Base-by-base conservation (phyloP, 2,113 vertebrate species). In the Seriola aureovittata region DNA sequence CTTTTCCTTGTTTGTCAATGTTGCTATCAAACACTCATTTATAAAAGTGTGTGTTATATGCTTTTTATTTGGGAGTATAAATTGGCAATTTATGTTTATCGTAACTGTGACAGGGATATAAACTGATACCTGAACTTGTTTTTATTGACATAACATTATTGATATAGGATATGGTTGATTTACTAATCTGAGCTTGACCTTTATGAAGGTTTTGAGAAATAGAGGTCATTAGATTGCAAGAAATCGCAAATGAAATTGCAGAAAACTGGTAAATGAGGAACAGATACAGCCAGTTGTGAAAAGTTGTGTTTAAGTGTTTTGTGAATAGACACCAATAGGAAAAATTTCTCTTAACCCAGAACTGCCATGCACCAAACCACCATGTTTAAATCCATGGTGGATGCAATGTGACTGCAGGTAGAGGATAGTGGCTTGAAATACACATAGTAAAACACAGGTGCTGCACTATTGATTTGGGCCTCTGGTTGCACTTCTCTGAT, bases 401-500 rank as follows among this genome's bases (percentile, higher is more conserved):
- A 29, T 29, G 29, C 29, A 38, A 23, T 40, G 71, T 16, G 44
- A 73, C 62, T 70, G 36, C 63, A 82, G 74, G 55, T 12, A 42
- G 55, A 72, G 71, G 42, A 21, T 0, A 64, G 19, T 67, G 29
- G 48, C 71, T 77, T 79, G 67, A 85, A 87, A 85, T 73, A 60
- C 80, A 73, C 78, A 80, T 23, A 58, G 67, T 87, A 77, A 87
- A 88, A 89, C 57, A 84, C 34, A 8, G 72, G 77, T 84, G 80
- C 85, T 85, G 58, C 78, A 55, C 78, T 91, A 92, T 93, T 90
- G 91, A 92, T 93, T 90, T 32, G 65, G 75, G 82, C 79, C 88
- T 78, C 65, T 5, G 75, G 92, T 89, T 82, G 75, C 69, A 86
- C 67, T 57, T 84, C 79, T 90, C 73, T 91, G 90, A 93, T 90